Conservation (phyloP, 2,888 invertebrate genomes). For the Euplexia lucipara region DNA sequence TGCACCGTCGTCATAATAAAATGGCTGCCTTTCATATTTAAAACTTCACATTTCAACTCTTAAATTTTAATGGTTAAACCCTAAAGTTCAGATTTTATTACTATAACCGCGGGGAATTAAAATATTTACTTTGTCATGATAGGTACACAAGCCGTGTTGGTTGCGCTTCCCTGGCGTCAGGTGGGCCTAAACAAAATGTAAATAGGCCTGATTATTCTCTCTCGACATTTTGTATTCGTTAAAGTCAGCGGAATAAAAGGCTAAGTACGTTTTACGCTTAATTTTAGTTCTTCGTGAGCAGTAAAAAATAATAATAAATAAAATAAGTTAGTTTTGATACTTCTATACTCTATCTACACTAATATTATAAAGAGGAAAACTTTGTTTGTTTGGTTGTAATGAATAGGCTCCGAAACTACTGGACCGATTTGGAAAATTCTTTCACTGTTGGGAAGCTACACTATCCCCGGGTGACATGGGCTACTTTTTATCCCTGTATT, state of each 20-base stretch:
- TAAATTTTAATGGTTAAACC: conserved; percentile 33
- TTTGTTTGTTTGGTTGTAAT: too few relatives aligned
- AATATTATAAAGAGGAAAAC: too few relatives aligned
- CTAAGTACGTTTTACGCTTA: conserved; percentile 72
- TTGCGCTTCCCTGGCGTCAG: conserved; percentile 73
- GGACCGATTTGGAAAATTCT: too few relatives aligned
- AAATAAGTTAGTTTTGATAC: too few relatives aligned
- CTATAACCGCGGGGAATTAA: conserved; percentile 63
- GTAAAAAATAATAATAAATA: too few relatives aligned
- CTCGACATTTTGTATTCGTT: conserved; percentile 79
- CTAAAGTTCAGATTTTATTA: conserved; percentile 52
- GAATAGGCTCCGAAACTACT: too few relatives aligned
- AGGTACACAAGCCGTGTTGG: conserved; percentile 62
- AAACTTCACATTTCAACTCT: conserved; percentile 30
- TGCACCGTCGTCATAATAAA: conserved; percentile 38
- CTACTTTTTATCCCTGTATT: too few relatives aligned
- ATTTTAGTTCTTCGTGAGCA: conserved; percentile 69
- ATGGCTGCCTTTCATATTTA: conserved; percentile 28
- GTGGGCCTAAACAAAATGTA: conserved; percentile 83
- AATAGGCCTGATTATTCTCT: conserved; percentile 81
- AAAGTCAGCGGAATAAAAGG: conserved; percentile 78
- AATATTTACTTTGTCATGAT: conserved; percentile 68
- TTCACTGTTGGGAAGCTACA: too few relatives aligned
- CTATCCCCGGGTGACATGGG: too few relatives aligned
- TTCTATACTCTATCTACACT: too few relatives aligned